These are phyloP conservation scores for Boloria selene DNA, from an alignment of 2,888 invertebrate species.

Conservation along the genomic window DNA sequence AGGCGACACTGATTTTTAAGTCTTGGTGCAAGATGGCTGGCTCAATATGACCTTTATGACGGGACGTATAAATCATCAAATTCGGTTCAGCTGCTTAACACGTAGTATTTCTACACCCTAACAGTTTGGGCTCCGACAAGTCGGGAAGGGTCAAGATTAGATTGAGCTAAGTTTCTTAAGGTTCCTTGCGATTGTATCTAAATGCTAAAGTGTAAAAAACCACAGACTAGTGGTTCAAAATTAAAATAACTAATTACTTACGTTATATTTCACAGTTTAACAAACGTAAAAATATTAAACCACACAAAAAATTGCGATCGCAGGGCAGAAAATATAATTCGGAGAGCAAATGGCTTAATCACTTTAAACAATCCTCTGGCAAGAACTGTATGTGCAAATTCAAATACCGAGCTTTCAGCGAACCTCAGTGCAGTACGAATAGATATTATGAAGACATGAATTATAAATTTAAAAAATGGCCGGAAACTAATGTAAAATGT, in stretches of 20 bases:
- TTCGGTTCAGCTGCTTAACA: no score
- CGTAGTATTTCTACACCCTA: no score
- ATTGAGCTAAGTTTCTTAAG: no score
- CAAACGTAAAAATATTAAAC: conserved; percentile 20
- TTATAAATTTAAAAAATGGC: conserved; percentile 47
- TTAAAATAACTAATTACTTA: background rate
- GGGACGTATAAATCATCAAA: no score
- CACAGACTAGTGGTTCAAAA: background rate
- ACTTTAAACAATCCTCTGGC: conserved; percentile 41
- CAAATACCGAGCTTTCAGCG: conserved; percentile 45
- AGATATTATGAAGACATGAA: conserved; percentile 37
- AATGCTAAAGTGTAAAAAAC: no score
- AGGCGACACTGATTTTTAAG: no score
- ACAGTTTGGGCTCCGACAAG: no score
- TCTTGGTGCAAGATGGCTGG: no score
- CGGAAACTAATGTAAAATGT: conserved; percentile 33
- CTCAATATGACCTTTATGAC: no score
- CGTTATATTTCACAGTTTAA: conserved; percentile 1
- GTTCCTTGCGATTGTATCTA: no score
- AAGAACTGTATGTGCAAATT: conserved; percentile 38
- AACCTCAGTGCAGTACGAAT: conserved; percentile 49
- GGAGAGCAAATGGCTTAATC: conserved; percentile 47
- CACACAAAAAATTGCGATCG: conserved; percentile 23
- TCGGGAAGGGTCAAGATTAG: no score
- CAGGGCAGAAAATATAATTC: conserved; percentile 45